These are phyloP conservation scores for Xanthostigma xanthostigma DNA, from an alignment of 2,888 invertebrate species.

Conservation along the genomic window DNA sequence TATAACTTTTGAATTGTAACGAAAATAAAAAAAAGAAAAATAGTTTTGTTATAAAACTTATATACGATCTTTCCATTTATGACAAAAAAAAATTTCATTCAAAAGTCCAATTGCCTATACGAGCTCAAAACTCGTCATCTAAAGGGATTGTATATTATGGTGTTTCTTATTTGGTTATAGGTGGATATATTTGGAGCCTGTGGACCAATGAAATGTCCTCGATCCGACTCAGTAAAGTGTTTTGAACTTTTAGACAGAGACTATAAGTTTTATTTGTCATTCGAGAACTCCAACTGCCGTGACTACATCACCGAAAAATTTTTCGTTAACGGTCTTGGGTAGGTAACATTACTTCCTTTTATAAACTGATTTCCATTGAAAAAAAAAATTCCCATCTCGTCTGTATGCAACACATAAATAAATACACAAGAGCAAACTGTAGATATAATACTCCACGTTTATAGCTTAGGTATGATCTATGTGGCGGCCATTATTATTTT, in stretches of 20 bases:
- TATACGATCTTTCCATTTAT: too few relatives aligned
- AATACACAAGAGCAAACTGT: too few relatives aligned
- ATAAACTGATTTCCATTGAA: too few relatives aligned
- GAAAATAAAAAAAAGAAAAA: too few relatives aligned
- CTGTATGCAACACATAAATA: too few relatives aligned
- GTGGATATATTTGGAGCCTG: conserved; percentile 89
- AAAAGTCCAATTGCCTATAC: neutral
- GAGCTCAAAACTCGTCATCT: neutral
- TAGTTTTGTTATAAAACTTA: too few relatives aligned
- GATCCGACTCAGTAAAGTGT: conserved; percentile 66
- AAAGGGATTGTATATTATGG: neutral
- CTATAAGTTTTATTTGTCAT: conserved; percentile 93
- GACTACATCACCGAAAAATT: conserved; percentile 96
- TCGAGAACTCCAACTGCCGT: conserved; percentile 92
- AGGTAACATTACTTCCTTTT: conserved; percentile 28
- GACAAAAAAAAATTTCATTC: too few relatives aligned
- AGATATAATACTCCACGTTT: too few relatives aligned
- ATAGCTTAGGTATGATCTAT: too few relatives aligned
- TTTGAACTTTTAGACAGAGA: conserved; percentile 80
- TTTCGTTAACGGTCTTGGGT: conserved; percentile 86
- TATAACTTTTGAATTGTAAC: too few relatives aligned
- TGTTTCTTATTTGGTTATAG: conserved; percentile 1
- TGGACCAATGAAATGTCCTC: conserved; percentile 70
- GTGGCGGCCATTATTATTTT: too few relatives aligned
- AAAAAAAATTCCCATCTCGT: too few relatives aligned